Percentiles rank a stretch among this genome's conserved stretches.
phyloP scores from a whole-genome alignment of 1,140 invertebrate genomes.

The Macrobrachium nipponense region DNA sequence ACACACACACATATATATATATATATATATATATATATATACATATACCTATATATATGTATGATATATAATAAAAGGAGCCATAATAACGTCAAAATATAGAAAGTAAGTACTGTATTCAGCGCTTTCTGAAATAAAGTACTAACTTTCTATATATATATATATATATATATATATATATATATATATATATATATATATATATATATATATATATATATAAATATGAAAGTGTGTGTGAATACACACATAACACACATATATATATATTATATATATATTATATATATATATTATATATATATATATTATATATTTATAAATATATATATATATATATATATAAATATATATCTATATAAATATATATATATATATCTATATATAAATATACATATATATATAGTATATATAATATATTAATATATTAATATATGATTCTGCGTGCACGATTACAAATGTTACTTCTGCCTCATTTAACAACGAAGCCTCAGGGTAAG shows the following conservation, averaged over 20 bases:
- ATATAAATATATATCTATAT: neutral
- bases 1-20: neutral
- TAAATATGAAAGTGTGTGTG: too few species aligned
- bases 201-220: slow-evolving; percentile 2
- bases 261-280: slow-evolving; percentile 1
- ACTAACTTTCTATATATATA: slow-evolving; percentile 1
- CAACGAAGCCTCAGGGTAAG: too few species aligned
- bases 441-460: too few species aligned
- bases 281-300: neutral
- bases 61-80: too few species aligned
- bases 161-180: neutral
- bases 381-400: neutral
- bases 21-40: slow-evolving; percentile 1
- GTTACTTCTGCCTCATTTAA: too few species aligned
- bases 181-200: neutral
- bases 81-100: too few species aligned
- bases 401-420: too few species aligned
- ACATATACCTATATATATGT: neutral
- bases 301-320: neutral
- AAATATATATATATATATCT: neutral
- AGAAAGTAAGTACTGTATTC: too few species aligned
- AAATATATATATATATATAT: too few species aligned
- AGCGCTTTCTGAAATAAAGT: too few species aligned
- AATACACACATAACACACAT: too few species aligned
- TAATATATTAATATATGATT: too few species aligned